Evolutionary conservation across 2,113 vertebrate genomes (phyloP).

Genomic region (Ursus arctos): DNA sequence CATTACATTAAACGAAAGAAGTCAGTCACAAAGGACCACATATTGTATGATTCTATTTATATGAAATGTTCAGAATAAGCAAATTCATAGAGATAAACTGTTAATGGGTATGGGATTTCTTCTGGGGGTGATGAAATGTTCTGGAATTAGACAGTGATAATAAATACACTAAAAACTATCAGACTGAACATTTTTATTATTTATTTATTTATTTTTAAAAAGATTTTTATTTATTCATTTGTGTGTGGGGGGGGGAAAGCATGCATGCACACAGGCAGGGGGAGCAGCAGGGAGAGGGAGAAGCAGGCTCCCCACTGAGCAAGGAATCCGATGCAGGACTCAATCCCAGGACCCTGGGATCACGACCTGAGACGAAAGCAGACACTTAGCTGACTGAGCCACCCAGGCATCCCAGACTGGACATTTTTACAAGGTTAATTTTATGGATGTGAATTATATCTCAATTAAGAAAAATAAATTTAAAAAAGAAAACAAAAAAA

Average conservation of each 20-base stretch:
- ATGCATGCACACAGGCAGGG: not conserved
- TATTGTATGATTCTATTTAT: not conserved
- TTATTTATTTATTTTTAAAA: too few species aligned
- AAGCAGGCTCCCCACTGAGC: not conserved
- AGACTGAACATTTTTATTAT: not conserved
- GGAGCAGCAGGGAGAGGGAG: not conserved
- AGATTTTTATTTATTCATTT: not conserved
- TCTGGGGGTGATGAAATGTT: not conserved
- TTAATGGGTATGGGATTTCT: not conserved
- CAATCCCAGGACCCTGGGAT: not conserved
- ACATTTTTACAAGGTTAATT: not conserved
- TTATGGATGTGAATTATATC: not conserved
- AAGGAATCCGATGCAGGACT: not conserved
- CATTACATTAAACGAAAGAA: not conserved
- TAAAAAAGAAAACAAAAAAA: not conserved
- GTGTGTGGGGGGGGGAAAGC: too few species aligned
- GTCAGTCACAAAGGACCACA: not conserved
- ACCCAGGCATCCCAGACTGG: not conserved
- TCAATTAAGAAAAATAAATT: not conserved
- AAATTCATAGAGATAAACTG: not conserved
- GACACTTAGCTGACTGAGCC: not conserved
- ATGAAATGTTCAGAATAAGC: slow-evolving; percentile 23
- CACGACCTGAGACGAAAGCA: not conserved
- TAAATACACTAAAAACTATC: not conserved
- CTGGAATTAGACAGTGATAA: not conserved